Evolutionary conservation across 30 jellyfish, hydroid and myxozoan genomes (phyloP).

Genomic region (Morbakka virulenta): DNA sequence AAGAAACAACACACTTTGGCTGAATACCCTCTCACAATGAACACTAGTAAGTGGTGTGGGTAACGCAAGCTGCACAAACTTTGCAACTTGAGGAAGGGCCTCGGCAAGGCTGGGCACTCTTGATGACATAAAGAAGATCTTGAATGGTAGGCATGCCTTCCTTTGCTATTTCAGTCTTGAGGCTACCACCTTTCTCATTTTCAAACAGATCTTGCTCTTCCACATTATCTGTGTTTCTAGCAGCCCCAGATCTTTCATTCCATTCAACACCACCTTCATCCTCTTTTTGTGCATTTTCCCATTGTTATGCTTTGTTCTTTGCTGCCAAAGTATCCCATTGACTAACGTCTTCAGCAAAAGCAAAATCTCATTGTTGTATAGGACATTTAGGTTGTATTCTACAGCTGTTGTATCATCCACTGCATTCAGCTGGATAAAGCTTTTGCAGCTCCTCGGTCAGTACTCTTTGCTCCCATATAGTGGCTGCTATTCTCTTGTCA

Average conservation of each 20-base stretch:
- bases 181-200: too few species aligned
- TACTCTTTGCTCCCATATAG: slow-evolving; percentile 37
- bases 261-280: slow-evolving; percentile 10
- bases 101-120: too few species aligned
- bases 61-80: too few species aligned
- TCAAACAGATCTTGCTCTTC: background rate
- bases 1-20: too few species aligned
- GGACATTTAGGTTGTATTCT: slow-evolving; percentile 9
- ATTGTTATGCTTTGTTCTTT: slow-evolving; percentile 1
- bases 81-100: too few species aligned
- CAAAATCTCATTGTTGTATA: slow-evolving; percentile 25
- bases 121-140: too few species aligned
- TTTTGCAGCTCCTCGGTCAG: slow-evolving; percentile 22
- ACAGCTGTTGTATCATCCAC: slow-evolving; percentile 20
- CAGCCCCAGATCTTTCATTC: background rate
- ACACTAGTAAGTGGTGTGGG: too few species aligned
- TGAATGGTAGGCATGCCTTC: too few species aligned
- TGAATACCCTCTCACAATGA: too few species aligned
- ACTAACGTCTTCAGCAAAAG: too few species aligned
- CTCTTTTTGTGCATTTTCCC: slow-evolving; percentile 7
- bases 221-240: background rate
- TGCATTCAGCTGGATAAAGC: slow-evolving; percentile 33
- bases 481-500: slow-evolving; percentile 29
- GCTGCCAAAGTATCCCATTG: slow-evolving; percentile 33
- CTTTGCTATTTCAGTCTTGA: too few species aligned